phyloP scores from a whole-genome alignment of 2,113 vertebrate genomes.

The Garra rufa region DNA sequence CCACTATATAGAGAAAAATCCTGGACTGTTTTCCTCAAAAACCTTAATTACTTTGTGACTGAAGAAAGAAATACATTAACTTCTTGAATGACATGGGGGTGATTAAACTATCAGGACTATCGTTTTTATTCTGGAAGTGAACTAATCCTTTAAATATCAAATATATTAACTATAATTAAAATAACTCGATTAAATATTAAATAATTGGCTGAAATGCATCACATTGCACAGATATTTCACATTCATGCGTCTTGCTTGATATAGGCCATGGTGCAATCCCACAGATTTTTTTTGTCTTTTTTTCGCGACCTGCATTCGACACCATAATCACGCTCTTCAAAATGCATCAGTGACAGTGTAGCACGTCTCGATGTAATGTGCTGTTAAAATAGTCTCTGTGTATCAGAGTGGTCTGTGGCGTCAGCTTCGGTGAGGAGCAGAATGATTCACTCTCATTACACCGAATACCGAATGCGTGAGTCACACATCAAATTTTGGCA shows the following conservation, averaged over 20 bases:
- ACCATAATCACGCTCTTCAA: not conserved
- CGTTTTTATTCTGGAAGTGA: too few species aligned
- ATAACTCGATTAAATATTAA: not conserved
- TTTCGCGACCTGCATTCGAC: not conserved
- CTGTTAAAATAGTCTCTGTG: constrained; percentile 21
- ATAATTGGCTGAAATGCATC: not conserved
- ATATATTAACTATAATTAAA: too few species aligned
- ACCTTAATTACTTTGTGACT: too few species aligned
- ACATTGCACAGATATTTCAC: not conserved
- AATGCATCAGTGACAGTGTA: not conserved
- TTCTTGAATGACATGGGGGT: too few species aligned
- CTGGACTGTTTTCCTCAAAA: too few species aligned
- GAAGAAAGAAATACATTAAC: too few species aligned
- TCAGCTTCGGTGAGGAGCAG: constrained; percentile 1
- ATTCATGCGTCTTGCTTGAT: not conserved
- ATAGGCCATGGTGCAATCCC: not conserved
- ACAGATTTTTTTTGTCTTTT: not conserved
- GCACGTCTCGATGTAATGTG: not conserved
- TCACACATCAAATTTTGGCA: constrained; percentile 41
- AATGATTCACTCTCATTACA: constrained; percentile 48
- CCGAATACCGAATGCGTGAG: constrained; percentile 49
- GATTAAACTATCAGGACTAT: too few species aligned
- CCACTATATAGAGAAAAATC: too few species aligned
- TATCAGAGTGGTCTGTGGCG: constrained; percentile 44
- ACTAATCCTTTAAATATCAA: too few species aligned